phyloP scores from a whole-genome alignment of 1,140 invertebrate species.

The Drosophila tropicalis region DNA sequence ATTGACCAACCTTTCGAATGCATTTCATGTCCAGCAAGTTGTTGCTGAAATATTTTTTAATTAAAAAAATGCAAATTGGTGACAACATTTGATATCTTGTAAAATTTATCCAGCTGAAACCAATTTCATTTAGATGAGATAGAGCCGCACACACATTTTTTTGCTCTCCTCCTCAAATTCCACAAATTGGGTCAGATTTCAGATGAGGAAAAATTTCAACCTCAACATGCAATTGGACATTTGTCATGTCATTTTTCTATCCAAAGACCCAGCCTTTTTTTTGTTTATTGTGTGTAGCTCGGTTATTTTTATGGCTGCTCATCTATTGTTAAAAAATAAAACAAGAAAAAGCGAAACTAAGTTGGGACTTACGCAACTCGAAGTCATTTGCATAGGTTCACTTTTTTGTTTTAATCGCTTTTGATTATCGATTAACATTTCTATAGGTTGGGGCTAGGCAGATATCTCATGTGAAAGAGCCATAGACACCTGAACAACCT shows the following conservation, averaged over 20 bases:
- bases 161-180: background rate
- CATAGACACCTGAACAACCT: conserved; percentile 9
- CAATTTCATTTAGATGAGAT: background rate
- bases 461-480: conserved; percentile 1
- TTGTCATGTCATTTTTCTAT: conserved; percentile 1
- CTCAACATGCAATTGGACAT: conserved; percentile 13
- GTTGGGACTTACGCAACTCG: conserved; percentile 35
- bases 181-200: conserved; percentile 11
- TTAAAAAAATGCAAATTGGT: conserved; percentile 6
- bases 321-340: background rate
- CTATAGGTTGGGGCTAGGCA: conserved; percentile 1
- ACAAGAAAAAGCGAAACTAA: conserved; percentile 10
- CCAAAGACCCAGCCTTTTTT: too few relatives aligned
- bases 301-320: conserved; percentile 2
- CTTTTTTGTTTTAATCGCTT: conserved; percentile 52
- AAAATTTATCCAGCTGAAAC: background rate
- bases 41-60: background rate
- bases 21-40: background rate
- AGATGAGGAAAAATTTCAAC: conserved; percentile 6
- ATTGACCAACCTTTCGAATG: background rate
- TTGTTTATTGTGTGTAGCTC: background rate
- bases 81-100: conserved; percentile 10
- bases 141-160: background rate
- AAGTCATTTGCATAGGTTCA: conserved; percentile 30
- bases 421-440: conserved; percentile 57